Evolutionary conservation across 2,888 invertebrate species (phyloP).

Genomic region (Tyria jacobaeae): DNA sequence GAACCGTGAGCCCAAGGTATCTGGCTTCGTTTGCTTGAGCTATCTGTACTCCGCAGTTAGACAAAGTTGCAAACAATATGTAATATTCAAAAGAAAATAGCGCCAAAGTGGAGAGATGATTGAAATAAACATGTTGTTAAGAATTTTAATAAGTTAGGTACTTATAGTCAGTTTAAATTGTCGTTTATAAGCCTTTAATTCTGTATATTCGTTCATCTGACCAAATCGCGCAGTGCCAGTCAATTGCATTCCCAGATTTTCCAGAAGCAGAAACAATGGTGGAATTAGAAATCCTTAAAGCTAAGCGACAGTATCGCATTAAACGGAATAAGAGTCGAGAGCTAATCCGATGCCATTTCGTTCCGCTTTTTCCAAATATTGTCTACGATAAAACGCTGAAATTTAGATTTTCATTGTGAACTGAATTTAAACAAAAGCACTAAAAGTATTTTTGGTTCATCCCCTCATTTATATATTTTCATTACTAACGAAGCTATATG

Average conservation of each 20-base stretch:
- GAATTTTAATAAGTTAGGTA: background rate
- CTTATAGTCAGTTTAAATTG: background rate
- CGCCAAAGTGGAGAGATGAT: too few species aligned
- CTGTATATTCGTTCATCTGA: background rate
- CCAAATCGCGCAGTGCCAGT: background rate
- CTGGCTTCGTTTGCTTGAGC: too few species aligned
- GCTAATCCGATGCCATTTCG: slow-evolving; percentile 21
- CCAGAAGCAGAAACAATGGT: background rate
- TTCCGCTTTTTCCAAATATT: slow-evolving; percentile 2
- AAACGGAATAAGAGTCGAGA: slow-evolving; percentile 18
- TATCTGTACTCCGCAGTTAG: too few species aligned
- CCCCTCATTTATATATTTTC: slow-evolving; percentile 11
- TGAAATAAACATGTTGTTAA: background rate
- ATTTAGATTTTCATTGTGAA: slow-evolving; percentile 5
- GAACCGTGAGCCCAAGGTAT: too few species aligned
- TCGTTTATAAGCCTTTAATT: background rate
- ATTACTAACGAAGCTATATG: slow-evolving; percentile 14
- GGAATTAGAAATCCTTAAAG: slow-evolving; percentile 18
- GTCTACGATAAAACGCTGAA: background rate
- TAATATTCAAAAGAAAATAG: too few species aligned
- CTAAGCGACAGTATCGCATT: slow-evolving; percentile 11
- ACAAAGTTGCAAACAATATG: too few species aligned
- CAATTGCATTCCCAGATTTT: slow-evolving; percentile 14
- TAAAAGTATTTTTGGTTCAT: slow-evolving; percentile 8
- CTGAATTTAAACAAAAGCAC: slow-evolving; percentile 12